These are phyloP conservation scores for Pituophis catenifer DNA, from an alignment of 2,113 vertebrate species.

Conservation along the genomic window DNA sequence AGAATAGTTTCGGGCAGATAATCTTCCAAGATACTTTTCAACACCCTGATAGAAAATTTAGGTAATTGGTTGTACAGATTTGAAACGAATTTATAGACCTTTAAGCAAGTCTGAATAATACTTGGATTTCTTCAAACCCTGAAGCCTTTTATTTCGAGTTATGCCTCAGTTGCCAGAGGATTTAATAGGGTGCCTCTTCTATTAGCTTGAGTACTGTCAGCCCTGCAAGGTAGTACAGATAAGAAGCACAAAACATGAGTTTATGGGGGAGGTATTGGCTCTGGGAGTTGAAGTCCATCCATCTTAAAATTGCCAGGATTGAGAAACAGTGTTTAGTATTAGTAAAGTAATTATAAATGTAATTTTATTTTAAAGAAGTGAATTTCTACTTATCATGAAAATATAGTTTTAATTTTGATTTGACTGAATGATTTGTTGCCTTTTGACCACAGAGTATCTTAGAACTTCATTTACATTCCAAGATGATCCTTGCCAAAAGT, in stretches of 20 bases:
- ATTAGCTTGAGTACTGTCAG: neutral
- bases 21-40: neutral
- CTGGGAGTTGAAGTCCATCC: neutral
- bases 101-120: neutral
- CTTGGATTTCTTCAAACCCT: neutral
- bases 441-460: slow-evolving; percentile 76
- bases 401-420: neutral
- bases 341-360: neutral
- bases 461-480: slow-evolving; percentile 80
- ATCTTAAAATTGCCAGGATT: neutral
- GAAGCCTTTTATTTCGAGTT: neutral
- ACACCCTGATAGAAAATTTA: neutral
- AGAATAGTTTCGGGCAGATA: neutral
- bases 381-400: neutral
- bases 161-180: neutral
- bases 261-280: neutral
- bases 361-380: neutral
- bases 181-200: neutral
- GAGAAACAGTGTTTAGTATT: neutral
- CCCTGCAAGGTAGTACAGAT: neutral
- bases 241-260: neutral
- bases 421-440: slow-evolving; percentile 39
- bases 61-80: neutral
- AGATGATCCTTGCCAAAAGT: slow-evolving; percentile 88
- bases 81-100: neutral